phyloP scores from a whole-genome alignment of 2,113 vertebrate genomes.

The Trachemys scripta region DNA sequence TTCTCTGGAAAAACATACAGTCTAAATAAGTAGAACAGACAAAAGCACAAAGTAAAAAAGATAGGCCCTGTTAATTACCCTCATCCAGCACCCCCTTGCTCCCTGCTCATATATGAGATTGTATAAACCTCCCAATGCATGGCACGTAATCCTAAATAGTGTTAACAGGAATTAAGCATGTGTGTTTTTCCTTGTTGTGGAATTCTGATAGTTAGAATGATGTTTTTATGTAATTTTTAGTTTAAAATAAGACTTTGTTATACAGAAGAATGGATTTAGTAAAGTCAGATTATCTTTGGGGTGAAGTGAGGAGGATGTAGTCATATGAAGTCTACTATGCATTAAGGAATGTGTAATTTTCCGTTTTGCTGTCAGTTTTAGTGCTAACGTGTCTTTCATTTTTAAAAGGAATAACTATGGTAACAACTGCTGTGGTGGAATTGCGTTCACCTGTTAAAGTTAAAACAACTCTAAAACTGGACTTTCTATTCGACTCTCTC shows the following conservation, averaged over 20 bases:
- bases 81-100: neutral
- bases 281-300: neutral
- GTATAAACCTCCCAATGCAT: neutral
- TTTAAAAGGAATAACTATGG: conserved; percentile 86
- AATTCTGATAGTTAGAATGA: neutral
- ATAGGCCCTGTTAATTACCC: neutral
- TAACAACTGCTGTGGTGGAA: conserved; percentile 95
- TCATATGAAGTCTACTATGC: neutral
- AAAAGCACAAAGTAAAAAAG: neutral
- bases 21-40: neutral
- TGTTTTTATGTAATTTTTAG: neutral
- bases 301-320: neutral
- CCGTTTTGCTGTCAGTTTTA: neutral
- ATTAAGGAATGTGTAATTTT: neutral
- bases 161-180: neutral
- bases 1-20: neutral
- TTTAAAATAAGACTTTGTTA: neutral
- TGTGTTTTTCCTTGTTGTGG: neutral
- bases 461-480: conserved; percentile 89
- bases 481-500: conserved; percentile 93
- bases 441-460: conserved; percentile 82
- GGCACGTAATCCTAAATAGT: fast-evolving
- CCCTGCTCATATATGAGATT: neutral
- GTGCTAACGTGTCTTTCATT: conserved; percentile 34
- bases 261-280: neutral